A percentile compares a stretch with the other conserved stretches of the same genome.
These are phyloP conservation scores for Acanthosepion lycidas DNA, from an alignment of 2,888 invertebrate genomes.

Conservation along the genomic window DNA sequence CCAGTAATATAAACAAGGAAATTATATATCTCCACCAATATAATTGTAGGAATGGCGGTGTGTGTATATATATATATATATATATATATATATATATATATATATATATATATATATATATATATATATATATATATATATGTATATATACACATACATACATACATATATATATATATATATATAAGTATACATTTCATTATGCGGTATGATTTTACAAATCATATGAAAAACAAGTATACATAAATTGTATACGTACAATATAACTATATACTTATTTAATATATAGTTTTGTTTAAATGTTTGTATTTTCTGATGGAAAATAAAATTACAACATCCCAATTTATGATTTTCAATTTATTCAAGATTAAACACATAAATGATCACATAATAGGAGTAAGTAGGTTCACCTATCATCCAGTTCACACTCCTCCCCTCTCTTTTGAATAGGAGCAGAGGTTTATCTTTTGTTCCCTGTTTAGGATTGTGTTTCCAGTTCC, in stretches of 20 bases:
- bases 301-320: neutral
- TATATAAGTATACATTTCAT: neutral
- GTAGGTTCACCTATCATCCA: too few relatives aligned
- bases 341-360: too few relatives aligned
- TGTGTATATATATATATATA: neutral
- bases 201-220: neutral
- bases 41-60: neutral
- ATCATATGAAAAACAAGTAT: neutral
- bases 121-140: neutral
- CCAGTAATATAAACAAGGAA: neutral
- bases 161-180: neutral
- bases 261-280: neutral
- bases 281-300: neutral
- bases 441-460: too few relatives aligned
- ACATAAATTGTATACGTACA: neutral
- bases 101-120: neutral
- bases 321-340: too few relatives aligned
- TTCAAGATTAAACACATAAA: too few relatives aligned
- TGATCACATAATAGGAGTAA: too few relatives aligned
- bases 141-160: neutral
- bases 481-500: too few relatives aligned
- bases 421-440: too few relatives aligned
- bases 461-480: too few relatives aligned
- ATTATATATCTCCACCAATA: neutral
- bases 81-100: neutral